phyloP scores from a whole-genome alignment of 1,140 invertebrate genomes.

The Chlorops oryzae region DNA sequence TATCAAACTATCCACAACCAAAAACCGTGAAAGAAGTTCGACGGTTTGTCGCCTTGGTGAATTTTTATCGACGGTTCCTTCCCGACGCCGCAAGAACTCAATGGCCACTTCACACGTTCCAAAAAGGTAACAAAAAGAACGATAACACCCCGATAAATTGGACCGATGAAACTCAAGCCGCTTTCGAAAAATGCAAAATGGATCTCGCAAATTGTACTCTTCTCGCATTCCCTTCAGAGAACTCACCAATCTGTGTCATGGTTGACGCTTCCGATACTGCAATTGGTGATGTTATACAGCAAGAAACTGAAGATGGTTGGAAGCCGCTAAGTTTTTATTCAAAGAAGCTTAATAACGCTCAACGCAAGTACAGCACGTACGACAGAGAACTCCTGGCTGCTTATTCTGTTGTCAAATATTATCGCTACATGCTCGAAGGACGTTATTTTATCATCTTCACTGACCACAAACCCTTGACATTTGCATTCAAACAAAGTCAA shows the following conservation, averaged over 20 bases:
- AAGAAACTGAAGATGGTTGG: too few species aligned
- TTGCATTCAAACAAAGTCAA: slow-evolving; percentile 28
- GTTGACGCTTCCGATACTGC: slow-evolving; percentile 28
- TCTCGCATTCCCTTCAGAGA: slow-evolving; percentile 17
- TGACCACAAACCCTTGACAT: slow-evolving; percentile 46
- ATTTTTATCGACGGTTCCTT: slow-evolving; percentile 42
- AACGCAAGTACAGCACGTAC: slow-evolving; percentile 25
- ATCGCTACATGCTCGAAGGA: slow-evolving; percentile 37
- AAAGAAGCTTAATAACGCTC: not conserved
- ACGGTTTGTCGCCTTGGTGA: slow-evolving; percentile 47
- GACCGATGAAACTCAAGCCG: too few species aligned
- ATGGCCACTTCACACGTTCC: slow-evolving; percentile 19
- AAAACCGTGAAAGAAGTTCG: slow-evolving; percentile 30
- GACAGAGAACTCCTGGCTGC: slow-evolving; percentile 38
- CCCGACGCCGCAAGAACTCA: slow-evolving; percentile 25
- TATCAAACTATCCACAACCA: slow-evolving; percentile 30
- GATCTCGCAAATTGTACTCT: slow-evolving; percentile 18
- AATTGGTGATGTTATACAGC: slow-evolving; percentile 28
- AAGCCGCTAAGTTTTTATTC: not conserved
- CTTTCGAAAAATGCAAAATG: slow-evolving; percentile 36
- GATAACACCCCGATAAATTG: too few species aligned
- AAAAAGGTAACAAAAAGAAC: slow-evolving; percentile 23
- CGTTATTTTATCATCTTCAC: slow-evolving; percentile 37
- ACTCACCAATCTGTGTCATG: slow-evolving; percentile 12
- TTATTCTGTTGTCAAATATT: slow-evolving; percentile 23